These are phyloP conservation scores for Meganola albula DNA, from an alignment of 2,888 invertebrate species.

Conservation along the genomic window DNA sequence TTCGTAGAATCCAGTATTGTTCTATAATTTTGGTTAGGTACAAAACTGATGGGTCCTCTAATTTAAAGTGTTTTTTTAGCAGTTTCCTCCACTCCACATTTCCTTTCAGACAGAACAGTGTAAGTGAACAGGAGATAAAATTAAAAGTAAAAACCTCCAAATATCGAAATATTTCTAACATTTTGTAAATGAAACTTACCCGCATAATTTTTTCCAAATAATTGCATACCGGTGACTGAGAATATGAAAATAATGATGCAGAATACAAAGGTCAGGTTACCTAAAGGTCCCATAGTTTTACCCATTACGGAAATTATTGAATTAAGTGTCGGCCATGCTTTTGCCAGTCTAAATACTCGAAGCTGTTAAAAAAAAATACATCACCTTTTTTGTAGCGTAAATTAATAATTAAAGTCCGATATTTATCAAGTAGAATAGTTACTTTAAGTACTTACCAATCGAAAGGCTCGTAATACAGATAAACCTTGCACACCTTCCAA, in stretches of 20 bases:
- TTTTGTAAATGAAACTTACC: slow-evolving; percentile 84
- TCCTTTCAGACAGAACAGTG: slow-evolving; percentile 62
- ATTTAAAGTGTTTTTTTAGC: slow-evolving; percentile 40
- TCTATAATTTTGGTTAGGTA: too few species aligned
- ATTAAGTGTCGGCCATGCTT: slow-evolving; percentile 99
- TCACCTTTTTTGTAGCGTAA: slow-evolving; percentile 6
- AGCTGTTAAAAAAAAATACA: slow-evolving; percentile 80
- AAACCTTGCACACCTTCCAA: slow-evolving; percentile 96
- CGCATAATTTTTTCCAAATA: slow-evolving; percentile 96
- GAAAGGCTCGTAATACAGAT: slow-evolving; percentile 97
- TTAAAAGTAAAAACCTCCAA: too few species aligned
- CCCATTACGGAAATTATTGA: slow-evolving; percentile 99
- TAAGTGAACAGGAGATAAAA: too few species aligned
- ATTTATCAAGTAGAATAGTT: slow-evolving; percentile 13
- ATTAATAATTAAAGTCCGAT: too few species aligned
- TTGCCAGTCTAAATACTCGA: slow-evolving; percentile 99
- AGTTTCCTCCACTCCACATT: slow-evolving; percentile 53
- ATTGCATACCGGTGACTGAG: slow-evolving; percentile 99
- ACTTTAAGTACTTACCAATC: slow-evolving; percentile 96
- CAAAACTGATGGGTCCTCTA: too few species aligned
- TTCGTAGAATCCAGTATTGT: too few species aligned
- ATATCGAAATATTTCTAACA: slow-evolving; percentile 77
- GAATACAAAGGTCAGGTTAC: slow-evolving; percentile 98
- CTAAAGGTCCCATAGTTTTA: slow-evolving; percentile 97
- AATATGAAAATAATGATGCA: slow-evolving; percentile 99